A percentile compares a stretch with the other conserved stretches of the same genome.
phyloP scores from a whole-genome alignment of 1,140 invertebrate species.

The Neodiprion fabricii region DNA sequence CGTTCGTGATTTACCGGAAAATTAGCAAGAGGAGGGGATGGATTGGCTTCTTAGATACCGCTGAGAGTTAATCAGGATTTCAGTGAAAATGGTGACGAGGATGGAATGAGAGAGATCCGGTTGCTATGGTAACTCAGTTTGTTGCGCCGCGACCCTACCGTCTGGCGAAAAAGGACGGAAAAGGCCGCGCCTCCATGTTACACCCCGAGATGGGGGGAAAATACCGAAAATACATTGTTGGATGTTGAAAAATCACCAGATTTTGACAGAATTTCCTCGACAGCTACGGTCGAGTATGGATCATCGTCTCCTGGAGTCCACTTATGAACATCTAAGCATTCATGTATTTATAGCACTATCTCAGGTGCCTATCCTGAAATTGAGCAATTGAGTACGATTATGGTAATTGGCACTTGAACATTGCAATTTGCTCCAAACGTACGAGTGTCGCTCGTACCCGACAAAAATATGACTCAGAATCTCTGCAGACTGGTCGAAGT shows the following conservation, averaged over 20 bases:
- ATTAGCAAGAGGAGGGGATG: neutral
- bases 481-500: too few species aligned
- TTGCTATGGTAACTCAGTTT: neutral
- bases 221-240: neutral
- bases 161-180: neutral
- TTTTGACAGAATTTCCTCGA: too few species aligned
- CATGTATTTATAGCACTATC: too few species aligned
- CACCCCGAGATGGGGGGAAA: neutral
- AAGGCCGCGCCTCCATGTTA: neutral
- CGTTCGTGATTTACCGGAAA: too few species aligned
- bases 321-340: too few species aligned
- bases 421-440: neutral
- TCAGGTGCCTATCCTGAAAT: neutral
- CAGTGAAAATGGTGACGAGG: neutral
- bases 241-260: too few species aligned
- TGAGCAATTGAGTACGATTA: constrained; percentile 2
- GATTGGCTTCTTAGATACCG: neutral
- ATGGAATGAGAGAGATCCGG: neutral
- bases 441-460: too few species aligned
- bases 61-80: neutral
- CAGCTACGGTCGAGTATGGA: too few species aligned
- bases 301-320: too few species aligned
- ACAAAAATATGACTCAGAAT: too few species aligned
- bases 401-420: constrained; percentile 1
- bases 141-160: neutral